Base-by-base conservation (phyloP, 2,113 vertebrate genomes). In the Orientallactaga bullata region DNA sequence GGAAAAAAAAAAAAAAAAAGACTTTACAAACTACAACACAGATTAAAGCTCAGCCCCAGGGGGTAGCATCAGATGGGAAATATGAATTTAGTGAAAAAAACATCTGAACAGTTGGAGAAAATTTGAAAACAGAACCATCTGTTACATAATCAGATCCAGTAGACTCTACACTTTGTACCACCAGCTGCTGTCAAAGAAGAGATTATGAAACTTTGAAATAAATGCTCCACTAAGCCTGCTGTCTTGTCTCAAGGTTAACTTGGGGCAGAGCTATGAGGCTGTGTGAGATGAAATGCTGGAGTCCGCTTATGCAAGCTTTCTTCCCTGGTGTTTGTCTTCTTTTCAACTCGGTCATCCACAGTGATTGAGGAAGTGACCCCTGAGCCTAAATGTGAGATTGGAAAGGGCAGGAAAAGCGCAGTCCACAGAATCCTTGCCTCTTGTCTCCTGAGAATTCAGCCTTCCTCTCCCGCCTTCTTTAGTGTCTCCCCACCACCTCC, bases 111-210 rank as follows among this genome's bases (percentile, higher is more conserved):
- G 97, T 98, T 97, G 97, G 95, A 98, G 97, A 97, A 98, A 98
- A 98, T 98, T 97, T 98, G 97, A 98, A 98, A 98, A 98, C 97
- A 98, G 97, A 98, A 97, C 97, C 97, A 98, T 98, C 98, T 98
- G 98, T 97, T 98, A 96, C 85, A 95, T 97, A 98, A 98, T 98
- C 86, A 71, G 97, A 97, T 97, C 95, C 97, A 97, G 97, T 96
- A 97, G 97, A 96, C 97, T 91, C 95, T 94, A 95, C 91, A 87
- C 96, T 98, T 97, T 90, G 94, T 97, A 97, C 95, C 95, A 98
- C 96, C 97, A 98, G 96, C 95, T 96, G 74, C 98, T 96, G 96
- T 98, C 97, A 97, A 98, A 90, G 32, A 97, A 96, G 83, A 98
- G 94, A 98, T 98, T 97, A 97, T 97, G 97, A 98, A 98, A 98